Evolutionary conservation across 2,797 vertebrate genomes (phyloP), one percentile per base, ranked within the genome.

Genomic region (Rallus crepitans): DNA sequence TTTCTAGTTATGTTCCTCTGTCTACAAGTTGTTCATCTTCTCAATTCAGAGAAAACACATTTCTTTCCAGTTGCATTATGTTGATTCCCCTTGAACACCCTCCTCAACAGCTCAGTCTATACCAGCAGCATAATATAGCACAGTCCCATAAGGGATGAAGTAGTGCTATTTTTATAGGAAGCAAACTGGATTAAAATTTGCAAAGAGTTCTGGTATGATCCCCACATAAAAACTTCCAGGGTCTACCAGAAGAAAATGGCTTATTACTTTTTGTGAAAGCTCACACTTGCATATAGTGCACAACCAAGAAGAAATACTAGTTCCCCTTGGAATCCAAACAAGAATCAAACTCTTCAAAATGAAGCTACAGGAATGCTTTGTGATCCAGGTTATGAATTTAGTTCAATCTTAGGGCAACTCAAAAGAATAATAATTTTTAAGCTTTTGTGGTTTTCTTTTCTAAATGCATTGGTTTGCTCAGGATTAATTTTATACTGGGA

Each of bases 161-260:
- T 68, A 47, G 40, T 78, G 48, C 87, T 94, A 71, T 89, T 91
- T 97, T 91, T 91, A 61, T 57, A 68, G 75, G 37, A 91, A 75
- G 37, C 28, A 81, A 94, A 93, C 60, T 50, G 72, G 57, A 95
- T 91, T 93, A 87, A 95, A 94, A 96, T 94, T 91, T 2, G 0
- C 72, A n/a, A 27, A 31, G 81, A 87, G 57, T 87, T 57, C 89
- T 92, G 7, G 18, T 76, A 42, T 80, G 84, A 87, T 93, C 66
- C 52, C 66, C 91, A 21, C 81, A 80, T 85, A 60, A 5, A 89
- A 87, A 82, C 40, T 94, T 90, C 53, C 78, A 79, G 50, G 20
- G 45, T 82, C 76, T 92, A 66, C 35, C 59, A 60, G 64, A 87
- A 85, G 52, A 91, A 91, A 94, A 92, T 82, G n/a, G 42, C 53